Conservation (phyloP, 2,797 vertebrate species). For the Gymnopithys bicolor region DNA sequence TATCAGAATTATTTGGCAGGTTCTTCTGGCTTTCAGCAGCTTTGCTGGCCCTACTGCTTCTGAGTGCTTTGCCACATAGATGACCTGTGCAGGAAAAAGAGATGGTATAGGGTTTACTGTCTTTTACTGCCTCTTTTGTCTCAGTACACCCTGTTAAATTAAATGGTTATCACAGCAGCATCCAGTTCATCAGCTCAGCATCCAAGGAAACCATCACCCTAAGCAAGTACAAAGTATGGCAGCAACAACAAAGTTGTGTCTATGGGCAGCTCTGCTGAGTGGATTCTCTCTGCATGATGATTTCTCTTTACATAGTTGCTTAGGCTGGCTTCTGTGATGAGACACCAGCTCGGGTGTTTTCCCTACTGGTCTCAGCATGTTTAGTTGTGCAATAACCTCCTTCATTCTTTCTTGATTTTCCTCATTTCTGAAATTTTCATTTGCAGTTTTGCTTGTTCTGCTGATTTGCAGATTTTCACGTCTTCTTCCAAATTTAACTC, state of each 20-base stretch:
- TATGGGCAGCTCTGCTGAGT: neutral
- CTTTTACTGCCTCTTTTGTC: neutral
- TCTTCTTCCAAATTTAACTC: neutral
- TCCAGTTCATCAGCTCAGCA: neutral
- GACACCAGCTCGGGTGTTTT: neutral
- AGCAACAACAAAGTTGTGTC: neutral
- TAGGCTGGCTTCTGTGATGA: neutral
- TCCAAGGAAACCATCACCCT: neutral
- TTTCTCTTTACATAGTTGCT: neutral
- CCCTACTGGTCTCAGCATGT: neutral
- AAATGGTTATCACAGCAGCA: neutral
- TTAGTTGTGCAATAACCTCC: neutral
- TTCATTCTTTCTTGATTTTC: neutral
- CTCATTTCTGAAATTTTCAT: neutral
- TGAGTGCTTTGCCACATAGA: neutral
- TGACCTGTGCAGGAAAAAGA: neutral
- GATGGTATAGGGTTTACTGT: neutral
- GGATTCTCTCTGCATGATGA: neutral
- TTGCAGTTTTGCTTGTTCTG: conserved; percentile 1
- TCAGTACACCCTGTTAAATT: neutral
- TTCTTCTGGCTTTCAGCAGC: neutral
- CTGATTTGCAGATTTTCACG: neutral
- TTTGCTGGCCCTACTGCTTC: neutral
- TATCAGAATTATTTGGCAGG: rapidly evolving
- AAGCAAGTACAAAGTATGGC: neutral